Base-by-base conservation (phyloP, 2,113 vertebrate genomes). In the Psilopogon haemacephalus region DNA sequence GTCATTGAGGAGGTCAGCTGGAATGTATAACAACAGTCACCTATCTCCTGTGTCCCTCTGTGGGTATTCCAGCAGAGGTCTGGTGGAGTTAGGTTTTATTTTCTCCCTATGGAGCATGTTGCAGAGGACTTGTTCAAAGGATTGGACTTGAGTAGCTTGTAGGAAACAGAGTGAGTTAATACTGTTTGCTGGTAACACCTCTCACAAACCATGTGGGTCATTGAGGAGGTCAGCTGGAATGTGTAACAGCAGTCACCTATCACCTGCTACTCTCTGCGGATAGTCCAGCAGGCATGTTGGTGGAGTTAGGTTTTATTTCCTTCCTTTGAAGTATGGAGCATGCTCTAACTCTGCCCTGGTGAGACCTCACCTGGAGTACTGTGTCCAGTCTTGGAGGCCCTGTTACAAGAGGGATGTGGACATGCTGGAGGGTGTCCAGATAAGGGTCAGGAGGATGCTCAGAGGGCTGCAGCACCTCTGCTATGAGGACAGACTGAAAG, bases 121-220 rank as follows among this genome's bases (percentile, higher is more conserved):
- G 42, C 87, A 93, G 50, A 94, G 30, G 52, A 68, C 89, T 85
- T 94, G 89, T 92, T 89, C 91, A 80, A 95, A 91, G 72, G 65
- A 95, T 72, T 74, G 93, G 96, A 95, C 86, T 94, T 94, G 85
- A 28, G 69, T 89, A 78, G 44, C 89, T 60, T 71, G 79, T 48
- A 88, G 82, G 65, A 89, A 94, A 33, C 56, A 88, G 64, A 84
- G 52, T n/a, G 60, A 67, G 79, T 78, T 95, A 86, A 96, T 88
- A 48, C 18, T 54, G 26, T 93, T 92, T 91, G 89, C 28, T 68
- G 72, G 23, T 80, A 94, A 95, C 78, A 88, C 72, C 82, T 91
- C 64, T 74, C 88, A 88, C 82, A 94, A 94, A 80, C 82, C 91
- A 32, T 1, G 0, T 65, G 95, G 87, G 94, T 88, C 54, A 1